These are phyloP conservation scores for Setophaga coronata DNA, from an alignment of 2,113 vertebrate species.

Conservation along the genomic window DNA sequence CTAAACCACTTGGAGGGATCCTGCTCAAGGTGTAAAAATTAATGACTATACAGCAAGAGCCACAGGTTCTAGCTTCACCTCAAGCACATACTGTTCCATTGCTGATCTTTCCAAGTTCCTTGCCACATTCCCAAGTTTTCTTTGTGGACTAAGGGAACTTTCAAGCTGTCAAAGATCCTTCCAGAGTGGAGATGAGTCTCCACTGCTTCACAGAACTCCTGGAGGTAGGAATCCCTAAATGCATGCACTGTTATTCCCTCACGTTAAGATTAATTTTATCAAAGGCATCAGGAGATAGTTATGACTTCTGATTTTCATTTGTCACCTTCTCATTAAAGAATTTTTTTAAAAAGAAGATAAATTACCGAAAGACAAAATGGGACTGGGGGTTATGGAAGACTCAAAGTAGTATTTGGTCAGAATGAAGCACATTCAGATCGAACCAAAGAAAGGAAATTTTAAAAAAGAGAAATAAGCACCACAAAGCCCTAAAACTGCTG, in stretches of 20 bases:
- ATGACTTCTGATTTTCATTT: background rate
- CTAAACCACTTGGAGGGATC: background rate
- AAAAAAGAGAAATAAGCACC: background rate
- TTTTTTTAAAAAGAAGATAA: background rate
- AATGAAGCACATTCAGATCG: background rate
- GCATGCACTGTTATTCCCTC: background rate
- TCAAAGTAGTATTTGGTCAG: background rate
- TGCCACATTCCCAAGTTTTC: background rate
- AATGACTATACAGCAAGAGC: background rate
- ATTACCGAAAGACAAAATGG: background rate
- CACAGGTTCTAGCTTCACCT: background rate
- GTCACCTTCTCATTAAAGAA: background rate
- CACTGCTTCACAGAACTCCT: background rate
- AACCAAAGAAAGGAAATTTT: background rate
- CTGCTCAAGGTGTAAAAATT: background rate
- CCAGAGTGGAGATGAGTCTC: background rate
- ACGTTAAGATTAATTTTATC: background rate
- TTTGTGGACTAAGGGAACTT: background rate
- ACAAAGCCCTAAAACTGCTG: background rate
- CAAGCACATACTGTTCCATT: background rate
- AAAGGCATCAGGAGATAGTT: background rate
- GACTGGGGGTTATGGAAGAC: rapidly evolving
- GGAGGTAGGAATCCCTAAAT: background rate
- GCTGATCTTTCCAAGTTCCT: background rate
- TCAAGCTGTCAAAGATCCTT: background rate